These are phyloP conservation scores for Orthosia gothica DNA, from an alignment of 2,888 invertebrate genomes.

Conservation along the genomic window DNA sequence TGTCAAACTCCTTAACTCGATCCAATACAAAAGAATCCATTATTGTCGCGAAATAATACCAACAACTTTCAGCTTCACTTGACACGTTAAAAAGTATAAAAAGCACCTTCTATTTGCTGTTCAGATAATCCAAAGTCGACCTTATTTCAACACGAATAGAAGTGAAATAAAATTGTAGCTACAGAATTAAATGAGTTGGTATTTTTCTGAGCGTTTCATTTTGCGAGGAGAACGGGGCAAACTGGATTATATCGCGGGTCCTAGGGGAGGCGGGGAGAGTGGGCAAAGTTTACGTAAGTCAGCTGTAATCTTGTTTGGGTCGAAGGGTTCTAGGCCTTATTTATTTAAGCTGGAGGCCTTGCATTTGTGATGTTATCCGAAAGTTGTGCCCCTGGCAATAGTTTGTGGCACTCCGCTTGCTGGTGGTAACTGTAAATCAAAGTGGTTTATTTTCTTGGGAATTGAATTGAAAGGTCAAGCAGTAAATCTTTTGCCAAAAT, in stretches of 20 bases:
- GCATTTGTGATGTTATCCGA: conserved; percentile 43
- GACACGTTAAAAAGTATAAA: conserved; percentile 45
- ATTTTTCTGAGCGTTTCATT: conserved; percentile 74
- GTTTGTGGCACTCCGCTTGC: conserved; percentile 2
- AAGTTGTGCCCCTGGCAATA: conserved; percentile 24
- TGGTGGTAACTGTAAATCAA: neutral
- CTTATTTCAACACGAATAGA: conserved; percentile 49
- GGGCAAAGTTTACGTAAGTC: conserved; percentile 80
- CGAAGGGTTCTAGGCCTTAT: conserved; percentile 67
- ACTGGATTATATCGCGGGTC: conserved; percentile 86
- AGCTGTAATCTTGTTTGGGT: conserved; percentile 82
- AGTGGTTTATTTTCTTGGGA: conserved; percentile 3
- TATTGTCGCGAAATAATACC: conserved; percentile 62
- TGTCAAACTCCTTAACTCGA: conserved; percentile 2
- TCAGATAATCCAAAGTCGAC: conserved; percentile 46
- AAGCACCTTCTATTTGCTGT: conserved; percentile 17
- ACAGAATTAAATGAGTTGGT: conserved; percentile 48
- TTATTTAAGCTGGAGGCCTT: conserved; percentile 59
- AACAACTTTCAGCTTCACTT: conserved; percentile 48
- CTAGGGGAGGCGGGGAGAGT: conserved; percentile 70
- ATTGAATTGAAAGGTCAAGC: neutral
- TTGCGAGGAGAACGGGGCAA: conserved; percentile 79
- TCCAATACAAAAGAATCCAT: conserved; percentile 61
- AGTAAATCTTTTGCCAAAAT: neutral
- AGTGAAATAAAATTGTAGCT: conserved; percentile 43